phyloP scores from a whole-genome alignment of 37 sponge, comb jelly and placozoan genomes.

The Agelas oroides region DNA sequence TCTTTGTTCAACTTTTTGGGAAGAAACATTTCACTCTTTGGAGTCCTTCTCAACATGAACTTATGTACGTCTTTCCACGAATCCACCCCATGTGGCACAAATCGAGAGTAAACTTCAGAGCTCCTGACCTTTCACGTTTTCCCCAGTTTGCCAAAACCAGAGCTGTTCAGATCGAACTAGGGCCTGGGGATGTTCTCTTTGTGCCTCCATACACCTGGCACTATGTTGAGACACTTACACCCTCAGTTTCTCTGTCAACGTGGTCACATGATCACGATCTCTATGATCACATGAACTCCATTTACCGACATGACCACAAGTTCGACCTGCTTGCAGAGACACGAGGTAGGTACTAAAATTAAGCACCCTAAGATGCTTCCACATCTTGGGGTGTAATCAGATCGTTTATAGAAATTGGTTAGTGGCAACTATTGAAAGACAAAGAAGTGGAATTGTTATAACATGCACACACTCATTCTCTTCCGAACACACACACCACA shows the following conservation, averaged over 20 bases:
- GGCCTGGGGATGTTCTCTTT: conserved; percentile 87
- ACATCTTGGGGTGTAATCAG: neutral
- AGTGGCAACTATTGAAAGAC: no score
- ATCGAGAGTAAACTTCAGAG: conserved; percentile 76
- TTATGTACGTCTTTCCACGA: conserved; percentile 82
- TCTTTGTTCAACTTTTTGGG: conserved; percentile 87
- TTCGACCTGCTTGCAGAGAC: conserved; percentile 80
- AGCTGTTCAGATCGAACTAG: conserved; percentile 72
- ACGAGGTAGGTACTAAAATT: conserved; percentile 56
- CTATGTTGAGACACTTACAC: conserved; percentile 87
- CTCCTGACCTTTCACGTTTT: conserved; percentile 55
- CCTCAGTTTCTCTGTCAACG: conserved; percentile 90
- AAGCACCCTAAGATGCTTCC: no score
- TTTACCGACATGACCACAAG: conserved; percentile 93
- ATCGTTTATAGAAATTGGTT: no score
- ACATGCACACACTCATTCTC: no score
- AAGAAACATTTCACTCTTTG: conserved; percentile 90
- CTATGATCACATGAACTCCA: conserved; percentile 90
- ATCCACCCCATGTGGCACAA: conserved; percentile 97
- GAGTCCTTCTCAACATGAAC: conserved; percentile 76
- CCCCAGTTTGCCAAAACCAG: conserved; percentile 71
- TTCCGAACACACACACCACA: neutral
- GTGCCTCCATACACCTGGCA: conserved; percentile 96
- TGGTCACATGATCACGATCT: conserved; percentile 94
- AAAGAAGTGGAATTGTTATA: no score